Evolutionary conservation across 2,888 invertebrate species (phyloP).

Genomic region (Drosophila austrosaltans): DNA sequence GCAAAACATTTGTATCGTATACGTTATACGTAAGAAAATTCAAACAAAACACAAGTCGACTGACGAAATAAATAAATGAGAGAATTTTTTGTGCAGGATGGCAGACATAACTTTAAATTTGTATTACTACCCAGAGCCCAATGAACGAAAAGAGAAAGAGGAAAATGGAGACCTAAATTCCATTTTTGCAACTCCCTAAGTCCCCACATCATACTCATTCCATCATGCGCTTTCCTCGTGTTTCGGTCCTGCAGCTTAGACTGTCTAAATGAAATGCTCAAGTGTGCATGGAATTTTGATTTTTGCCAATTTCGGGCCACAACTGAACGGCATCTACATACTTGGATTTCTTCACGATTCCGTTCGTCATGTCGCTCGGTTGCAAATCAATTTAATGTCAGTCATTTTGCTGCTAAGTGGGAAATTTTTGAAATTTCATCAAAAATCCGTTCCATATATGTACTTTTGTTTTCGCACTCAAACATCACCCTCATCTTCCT

Average conservation of each 20-base stretch:
- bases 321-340: background rate
- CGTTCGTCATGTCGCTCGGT: constrained; percentile 80
- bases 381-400: constrained; percentile 82
- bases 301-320: constrained; percentile 49
- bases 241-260: constrained; percentile 61
- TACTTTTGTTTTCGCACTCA: constrained; percentile 23
- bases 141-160: constrained; percentile 57
- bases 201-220: background rate
- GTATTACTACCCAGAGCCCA: constrained; percentile 75
- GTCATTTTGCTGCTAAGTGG: constrained; percentile 77
- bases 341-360: constrained; percentile 49
- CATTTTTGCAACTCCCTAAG: constrained; percentile 64
- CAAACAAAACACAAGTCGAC: constrained; percentile 57
- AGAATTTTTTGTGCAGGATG: constrained; percentile 46
- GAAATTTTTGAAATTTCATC: constrained; percentile 81
- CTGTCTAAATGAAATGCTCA: constrained; percentile 81
- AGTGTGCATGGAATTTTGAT: constrained; percentile 82
- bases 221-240: background rate
- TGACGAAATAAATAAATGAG: constrained; percentile 76
- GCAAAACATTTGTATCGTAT: constrained; percentile 32
- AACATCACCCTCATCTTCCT: background rate
- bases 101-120: constrained; percentile 78
- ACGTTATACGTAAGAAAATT: constrained; percentile 42
- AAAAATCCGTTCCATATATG: constrained; percentile 71
- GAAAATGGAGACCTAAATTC: constrained; percentile 57